Conservation (phyloP, 2,797 vertebrate genomes). For the Chaenodraco wilsoni region DNA sequence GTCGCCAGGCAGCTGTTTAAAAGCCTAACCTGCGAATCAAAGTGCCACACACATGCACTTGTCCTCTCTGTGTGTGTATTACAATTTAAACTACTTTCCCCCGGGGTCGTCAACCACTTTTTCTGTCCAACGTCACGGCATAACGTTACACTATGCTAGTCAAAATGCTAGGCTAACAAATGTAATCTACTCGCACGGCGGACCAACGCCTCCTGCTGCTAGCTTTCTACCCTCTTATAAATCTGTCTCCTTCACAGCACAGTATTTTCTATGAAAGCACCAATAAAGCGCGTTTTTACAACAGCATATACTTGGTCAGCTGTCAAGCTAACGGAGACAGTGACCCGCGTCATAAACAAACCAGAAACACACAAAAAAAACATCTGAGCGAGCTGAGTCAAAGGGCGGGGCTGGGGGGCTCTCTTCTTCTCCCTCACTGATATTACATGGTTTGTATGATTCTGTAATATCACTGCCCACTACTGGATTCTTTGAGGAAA, state of each 20-base stretch:
- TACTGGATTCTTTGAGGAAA: not conserved
- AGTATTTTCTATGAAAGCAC: not conserved
- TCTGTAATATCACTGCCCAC: constrained; percentile 2
- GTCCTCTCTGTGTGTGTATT: not conserved
- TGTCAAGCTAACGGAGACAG: constrained; percentile 38
- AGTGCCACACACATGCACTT: constrained; percentile 42
- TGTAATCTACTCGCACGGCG: constrained; percentile 25
- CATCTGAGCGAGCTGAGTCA: constrained; percentile 50
- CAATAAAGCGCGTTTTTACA: not conserved
- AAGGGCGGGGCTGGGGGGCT: constrained; percentile 61
- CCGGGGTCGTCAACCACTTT: constrained; percentile 41
- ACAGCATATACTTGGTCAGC: constrained; percentile 7
- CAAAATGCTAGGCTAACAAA: constrained; percentile 57
- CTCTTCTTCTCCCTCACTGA: constrained; percentile 49
- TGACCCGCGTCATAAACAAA: constrained; percentile 63
- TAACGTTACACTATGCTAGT: constrained; percentile 52
- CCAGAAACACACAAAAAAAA: constrained; percentile 44
- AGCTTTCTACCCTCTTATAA: not conserved
- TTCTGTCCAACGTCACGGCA: constrained; percentile 63
- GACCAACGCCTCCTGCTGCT: constrained; percentile 44
- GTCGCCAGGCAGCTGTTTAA: constrained; percentile 56
- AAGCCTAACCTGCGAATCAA: constrained; percentile 47
- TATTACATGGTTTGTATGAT: too few species aligned
- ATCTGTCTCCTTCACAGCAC: not conserved
- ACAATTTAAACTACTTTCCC: not conserved